A percentile compares a stretch with the other conserved stretches of the same genome.
Evolutionary conservation across 1,140 invertebrate species (phyloP).

Genomic region (Orussus abietinus): DNA sequence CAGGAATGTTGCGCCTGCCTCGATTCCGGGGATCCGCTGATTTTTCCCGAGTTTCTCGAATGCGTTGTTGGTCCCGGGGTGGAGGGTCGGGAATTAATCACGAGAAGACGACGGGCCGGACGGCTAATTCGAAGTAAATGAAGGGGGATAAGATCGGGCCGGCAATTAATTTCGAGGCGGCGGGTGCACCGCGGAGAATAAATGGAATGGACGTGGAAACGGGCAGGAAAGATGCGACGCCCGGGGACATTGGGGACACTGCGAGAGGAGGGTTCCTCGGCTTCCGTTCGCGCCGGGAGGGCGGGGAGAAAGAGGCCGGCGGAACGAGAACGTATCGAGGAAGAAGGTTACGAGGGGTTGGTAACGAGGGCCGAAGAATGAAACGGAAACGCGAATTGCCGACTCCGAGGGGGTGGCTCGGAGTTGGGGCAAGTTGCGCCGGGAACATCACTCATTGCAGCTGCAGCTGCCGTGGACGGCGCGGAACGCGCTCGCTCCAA

Average conservation of each 20-base stretch:
- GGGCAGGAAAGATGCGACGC: constrained; percentile 21
- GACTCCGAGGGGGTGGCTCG: not conserved
- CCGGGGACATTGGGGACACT: constrained; percentile 28
- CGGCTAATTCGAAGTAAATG: constrained; percentile 36
- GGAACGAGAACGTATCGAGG: too few relatives aligned
- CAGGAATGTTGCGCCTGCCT: too few relatives aligned
- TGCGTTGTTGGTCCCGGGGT: too few relatives aligned
- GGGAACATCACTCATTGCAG: too few relatives aligned
- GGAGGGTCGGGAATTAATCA: too few relatives aligned
- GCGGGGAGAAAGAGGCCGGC: constrained; percentile 17
- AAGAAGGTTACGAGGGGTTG: too few relatives aligned
- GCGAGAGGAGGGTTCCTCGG: constrained; percentile 23
- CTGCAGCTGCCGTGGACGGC: too few relatives aligned
- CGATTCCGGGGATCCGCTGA: too few relatives aligned
- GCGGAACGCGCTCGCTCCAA: too few relatives aligned
- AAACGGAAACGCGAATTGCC: not conserved
- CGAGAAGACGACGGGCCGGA: constrained; percentile 31
- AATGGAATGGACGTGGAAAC: constrained; percentile 15
- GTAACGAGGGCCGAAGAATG: not conserved
- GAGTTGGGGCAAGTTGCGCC: constrained; percentile 1
- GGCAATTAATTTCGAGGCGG: constrained; percentile 41
- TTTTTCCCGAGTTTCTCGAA: too few relatives aligned
- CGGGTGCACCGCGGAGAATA: constrained; percentile 3
- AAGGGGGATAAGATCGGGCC: constrained; percentile 40
- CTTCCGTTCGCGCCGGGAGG: constrained; percentile 18